Conservation (phyloP, 2,888 invertebrate species). For the Trichacis sp. region DNA sequence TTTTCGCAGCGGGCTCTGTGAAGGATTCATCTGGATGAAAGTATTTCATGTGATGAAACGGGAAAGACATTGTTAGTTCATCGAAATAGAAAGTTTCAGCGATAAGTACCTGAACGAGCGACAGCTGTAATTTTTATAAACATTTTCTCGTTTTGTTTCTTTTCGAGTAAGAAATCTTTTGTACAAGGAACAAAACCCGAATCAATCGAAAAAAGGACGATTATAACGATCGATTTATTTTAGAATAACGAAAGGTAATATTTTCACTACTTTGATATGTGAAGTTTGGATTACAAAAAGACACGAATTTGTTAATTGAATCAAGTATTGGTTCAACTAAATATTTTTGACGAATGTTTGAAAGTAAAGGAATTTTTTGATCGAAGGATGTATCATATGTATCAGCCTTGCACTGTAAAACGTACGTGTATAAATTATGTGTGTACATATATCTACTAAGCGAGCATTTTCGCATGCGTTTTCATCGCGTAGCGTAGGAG, state of each 20-base stretch:
- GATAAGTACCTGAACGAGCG: conserved; percentile 41
- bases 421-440: conserved; percentile 32
- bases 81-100: conserved; percentile 17
- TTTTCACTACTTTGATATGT: too few species aligned
- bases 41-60: conserved; percentile 26
- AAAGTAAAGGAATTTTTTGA: too few species aligned
- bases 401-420: conserved; percentile 28
- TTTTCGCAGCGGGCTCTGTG: conserved; percentile 43
- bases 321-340: too few species aligned
- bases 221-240: too few species aligned
- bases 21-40: conserved; percentile 28
- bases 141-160: conserved; percentile 1
- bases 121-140: conserved; percentile 33
- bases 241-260: too few species aligned
- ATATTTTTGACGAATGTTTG: too few species aligned
- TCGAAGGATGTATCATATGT: conserved; percentile 4
- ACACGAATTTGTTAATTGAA: too few species aligned
- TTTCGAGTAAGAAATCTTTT: too few species aligned
- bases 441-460: conserved; percentile 23
- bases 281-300: too few species aligned
- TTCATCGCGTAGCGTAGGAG: conserved; percentile 3
- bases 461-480: conserved; percentile 15
- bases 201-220: too few species aligned
- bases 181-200: too few species aligned
- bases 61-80: neutral